Conservation (phyloP, 2,113 vertebrate species). For the Leucosticte australis region DNA sequence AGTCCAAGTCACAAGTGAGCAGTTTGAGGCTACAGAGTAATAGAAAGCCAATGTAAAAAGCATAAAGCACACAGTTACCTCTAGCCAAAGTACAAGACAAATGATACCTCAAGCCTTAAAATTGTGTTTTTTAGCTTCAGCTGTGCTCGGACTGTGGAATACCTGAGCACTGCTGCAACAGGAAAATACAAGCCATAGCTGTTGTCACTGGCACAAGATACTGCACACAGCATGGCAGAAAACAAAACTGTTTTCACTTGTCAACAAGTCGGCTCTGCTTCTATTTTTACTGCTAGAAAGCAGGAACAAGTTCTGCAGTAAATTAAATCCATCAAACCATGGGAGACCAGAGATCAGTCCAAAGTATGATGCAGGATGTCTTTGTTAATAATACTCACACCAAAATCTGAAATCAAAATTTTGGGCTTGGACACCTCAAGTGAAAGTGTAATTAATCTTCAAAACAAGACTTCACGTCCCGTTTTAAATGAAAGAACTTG, state of each 20-base stretch:
- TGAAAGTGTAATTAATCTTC: not conserved
- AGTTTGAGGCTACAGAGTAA: not conserved
- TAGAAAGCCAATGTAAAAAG: not conserved
- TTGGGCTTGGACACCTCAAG: not conserved
- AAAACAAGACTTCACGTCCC: not conserved
- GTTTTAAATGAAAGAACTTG: not conserved
- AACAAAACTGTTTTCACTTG: not conserved
- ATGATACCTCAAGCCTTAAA: not conserved
- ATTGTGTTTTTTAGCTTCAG: not conserved
- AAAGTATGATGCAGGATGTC: not conserved
- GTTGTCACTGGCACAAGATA: not conserved
- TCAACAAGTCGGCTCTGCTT: not conserved
- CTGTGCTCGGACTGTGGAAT: not conserved
- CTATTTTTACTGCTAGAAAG: constrained; percentile 12
- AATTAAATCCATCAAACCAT: constrained; percentile 1
- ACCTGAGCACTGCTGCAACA: constrained; percentile 26
- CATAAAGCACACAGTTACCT: not conserved
- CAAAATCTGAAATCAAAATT: not conserved
- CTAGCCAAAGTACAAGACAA: constrained; percentile 1
- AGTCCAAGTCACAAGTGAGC: not conserved
- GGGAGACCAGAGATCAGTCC: not conserved
- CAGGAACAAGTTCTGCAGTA: not conserved
- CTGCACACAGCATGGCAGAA: not conserved
- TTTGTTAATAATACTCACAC: not conserved
- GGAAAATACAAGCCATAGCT: constrained; percentile 2